These are phyloP conservation scores for Metaphire vulgaris DNA, from an alignment of 1,140 invertebrate species.

Conservation along the genomic window DNA sequence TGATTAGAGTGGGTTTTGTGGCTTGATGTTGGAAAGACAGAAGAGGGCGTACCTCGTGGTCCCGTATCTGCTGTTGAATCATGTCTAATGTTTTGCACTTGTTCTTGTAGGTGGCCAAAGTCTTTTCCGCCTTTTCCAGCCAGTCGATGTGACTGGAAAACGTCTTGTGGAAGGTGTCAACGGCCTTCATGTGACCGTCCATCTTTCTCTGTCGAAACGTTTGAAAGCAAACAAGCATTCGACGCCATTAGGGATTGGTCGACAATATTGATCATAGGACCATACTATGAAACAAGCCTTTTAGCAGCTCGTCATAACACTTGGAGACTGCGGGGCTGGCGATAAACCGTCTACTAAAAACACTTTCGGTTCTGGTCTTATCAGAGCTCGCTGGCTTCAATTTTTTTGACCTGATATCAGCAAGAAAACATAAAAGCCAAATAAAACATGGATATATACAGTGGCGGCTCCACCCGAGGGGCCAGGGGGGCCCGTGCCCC, in stretches of 20 bases:
- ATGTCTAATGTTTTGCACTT: constrained; percentile 88
- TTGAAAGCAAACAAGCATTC: no score
- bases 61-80: constrained; percentile 86
- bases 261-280: neutral
- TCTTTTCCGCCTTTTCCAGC: constrained; percentile 88
- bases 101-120: constrained; percentile 70
- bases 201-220: constrained; percentile 67
- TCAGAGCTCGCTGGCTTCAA: no score
- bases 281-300: constrained; percentile 82
- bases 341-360: no score
- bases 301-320: constrained; percentile 81
- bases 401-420: no score
- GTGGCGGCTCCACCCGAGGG: no score
- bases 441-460: no score
- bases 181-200: constrained; percentile 92
- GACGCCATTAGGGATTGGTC: neutral
- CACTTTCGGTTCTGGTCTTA: no score
- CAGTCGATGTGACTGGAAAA: constrained; percentile 86
- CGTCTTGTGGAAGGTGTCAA: constrained; percentile 90
- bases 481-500: no score
- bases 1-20: no score
- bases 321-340: no score
- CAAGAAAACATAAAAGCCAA: no score
- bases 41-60: constrained; percentile 71
- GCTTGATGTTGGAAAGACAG: no score